Evolutionary conservation across 2,797 vertebrate species (phyloP), one percentile per base, ranked within the genome.

Genomic region (Catamblyrhynchus diadema): DNA sequence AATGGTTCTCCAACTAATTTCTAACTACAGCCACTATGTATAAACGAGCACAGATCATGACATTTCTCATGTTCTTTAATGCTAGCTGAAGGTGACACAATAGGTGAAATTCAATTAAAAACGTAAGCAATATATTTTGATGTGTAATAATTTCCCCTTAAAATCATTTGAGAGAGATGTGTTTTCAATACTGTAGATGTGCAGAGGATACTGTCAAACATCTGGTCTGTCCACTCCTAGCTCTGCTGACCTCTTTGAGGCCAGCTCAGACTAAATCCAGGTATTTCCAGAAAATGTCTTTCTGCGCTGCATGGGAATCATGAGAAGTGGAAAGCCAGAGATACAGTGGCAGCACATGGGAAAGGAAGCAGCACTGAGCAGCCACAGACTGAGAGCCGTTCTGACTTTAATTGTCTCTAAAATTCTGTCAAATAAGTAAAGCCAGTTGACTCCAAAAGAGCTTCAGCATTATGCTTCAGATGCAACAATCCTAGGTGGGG

Each of bases 301-400:
- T 51, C n/a, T 54, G 8, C 28, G 39, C 45, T 80, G 14, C 2
- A 3, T 14, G 53, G n/a, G n/a, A 47, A 53, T 19, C 0, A 0
- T 21, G n/a, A 81, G 39, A 80, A 45, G 19, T 9, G 24, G 54
- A 65, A 95, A 71, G 32, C 23, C 60, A 75, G 54, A 66, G 66
- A 62, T 24, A 50, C 4, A 5, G 30, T 5, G 51, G 53, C 14
- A 62, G 22, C 28, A 41, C 10, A 6, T 1, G 4, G 53, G 32
- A 77, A 44, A 81, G 25, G 51, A 81, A 92, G 47, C 1, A 16
- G 21, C 32, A 47, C 42, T 42, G 70, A 83, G 64, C 39, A 75
- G 54, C 19, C 35, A 60, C 45, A 72, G 41, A 66, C 41, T 1
- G 2, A 90, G 8, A 54, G 30, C 11, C 5, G 6, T 17, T 71